Evolutionary conservation across 2,113 vertebrate genomes (phyloP).

Genomic region (Paramormyrops kingsleyae): DNA sequence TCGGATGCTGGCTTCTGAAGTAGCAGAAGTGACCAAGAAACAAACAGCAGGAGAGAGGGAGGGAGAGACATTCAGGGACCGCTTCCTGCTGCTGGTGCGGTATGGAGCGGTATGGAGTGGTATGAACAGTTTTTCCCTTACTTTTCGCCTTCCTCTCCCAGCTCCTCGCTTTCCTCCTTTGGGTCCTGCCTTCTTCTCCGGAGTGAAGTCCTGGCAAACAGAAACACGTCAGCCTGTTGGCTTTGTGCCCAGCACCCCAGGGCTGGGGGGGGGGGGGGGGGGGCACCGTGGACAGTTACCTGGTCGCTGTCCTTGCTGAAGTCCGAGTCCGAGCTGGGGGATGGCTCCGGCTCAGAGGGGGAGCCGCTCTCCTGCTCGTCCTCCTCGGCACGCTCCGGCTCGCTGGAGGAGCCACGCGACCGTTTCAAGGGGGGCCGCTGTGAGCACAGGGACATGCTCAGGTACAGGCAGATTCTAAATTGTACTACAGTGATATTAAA

Average conservation of each 20-base stretch:
- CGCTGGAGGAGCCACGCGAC: slow-evolving; percentile 78
- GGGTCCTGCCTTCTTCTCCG: slow-evolving; percentile 73
- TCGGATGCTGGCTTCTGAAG: slow-evolving; percentile 69
- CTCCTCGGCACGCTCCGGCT: slow-evolving; percentile 38
- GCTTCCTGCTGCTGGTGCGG: no score
- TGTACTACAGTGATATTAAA: neutral
- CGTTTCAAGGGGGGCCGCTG: slow-evolving; percentile 63
- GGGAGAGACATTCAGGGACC: neutral
- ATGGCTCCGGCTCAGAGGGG: slow-evolving; percentile 79
- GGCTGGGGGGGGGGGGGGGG: no score
- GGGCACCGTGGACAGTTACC: slow-evolving; percentile 46
- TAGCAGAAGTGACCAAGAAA: neutral
- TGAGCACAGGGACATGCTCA: neutral
- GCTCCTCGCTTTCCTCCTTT: slow-evolving; percentile 67
- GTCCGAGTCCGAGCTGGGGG: slow-evolving; percentile 77
- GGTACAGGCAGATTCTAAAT: neutral
- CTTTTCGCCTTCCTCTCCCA: slow-evolving; percentile 58
- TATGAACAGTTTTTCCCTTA: slow-evolving; percentile 18
- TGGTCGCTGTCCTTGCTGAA: slow-evolving; percentile 93
- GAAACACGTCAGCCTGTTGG: neutral
- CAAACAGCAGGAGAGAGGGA: neutral
- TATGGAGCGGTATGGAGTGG: neutral
- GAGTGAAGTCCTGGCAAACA: slow-evolving; percentile 79
- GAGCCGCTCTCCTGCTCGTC: slow-evolving; percentile 77
- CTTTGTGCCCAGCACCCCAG: no score